A percentile compares a stretch with the other conserved stretches of the same genome.
phyloP scores from a whole-genome alignment of 2,888 invertebrate genomes.

The Pandemis cinnamomeana region DNA sequence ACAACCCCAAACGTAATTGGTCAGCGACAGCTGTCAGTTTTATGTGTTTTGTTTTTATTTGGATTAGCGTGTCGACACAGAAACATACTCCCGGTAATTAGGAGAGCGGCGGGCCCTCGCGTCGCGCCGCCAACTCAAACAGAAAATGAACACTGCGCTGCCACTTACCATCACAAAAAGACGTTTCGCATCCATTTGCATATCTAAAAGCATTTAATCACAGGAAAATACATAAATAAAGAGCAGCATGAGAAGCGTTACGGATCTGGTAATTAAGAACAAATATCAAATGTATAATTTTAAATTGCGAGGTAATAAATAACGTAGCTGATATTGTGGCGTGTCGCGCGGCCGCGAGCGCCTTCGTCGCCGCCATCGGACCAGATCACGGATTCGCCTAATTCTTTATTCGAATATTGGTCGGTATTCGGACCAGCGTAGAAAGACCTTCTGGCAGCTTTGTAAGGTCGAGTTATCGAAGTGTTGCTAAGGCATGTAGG shows the following conservation, averaged over 20 bases:
- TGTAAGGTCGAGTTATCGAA: conserved; percentile 41
- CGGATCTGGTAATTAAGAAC: conserved; percentile 46
- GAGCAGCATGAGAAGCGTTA: conserved; percentile 18
- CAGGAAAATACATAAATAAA: conserved; percentile 38
- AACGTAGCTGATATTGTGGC: conserved; percentile 70
- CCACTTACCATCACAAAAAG: conserved; percentile 14
- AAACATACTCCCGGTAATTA: conserved; percentile 72
- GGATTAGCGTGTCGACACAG: conserved; percentile 66
- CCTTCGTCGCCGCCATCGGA: conserved; percentile 68
- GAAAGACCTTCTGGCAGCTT: conserved; percentile 54
- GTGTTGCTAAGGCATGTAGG: background rate
- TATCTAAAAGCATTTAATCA: conserved; percentile 53
- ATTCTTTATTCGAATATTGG: conserved; percentile 69
- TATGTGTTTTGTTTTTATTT: conserved; percentile 49
- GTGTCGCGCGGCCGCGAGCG: conserved; percentile 66
- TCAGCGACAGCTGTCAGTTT: conserved; percentile 32
- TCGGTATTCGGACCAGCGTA: conserved; percentile 58
- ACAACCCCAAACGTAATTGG: background rate
- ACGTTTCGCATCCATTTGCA: conserved; percentile 29
- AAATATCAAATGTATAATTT: conserved; percentile 57
- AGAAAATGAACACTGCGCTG: conserved; percentile 9
- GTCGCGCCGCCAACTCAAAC: conserved; percentile 32
- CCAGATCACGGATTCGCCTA: conserved; percentile 60
- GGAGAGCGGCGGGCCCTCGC: conserved; percentile 52
- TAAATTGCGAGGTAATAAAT: conserved; percentile 75